Evolutionary conservation across 2,797 vertebrate genomes (phyloP), one percentile per base, ranked within the genome.

Genomic region (Zalophus californianus): DNA sequence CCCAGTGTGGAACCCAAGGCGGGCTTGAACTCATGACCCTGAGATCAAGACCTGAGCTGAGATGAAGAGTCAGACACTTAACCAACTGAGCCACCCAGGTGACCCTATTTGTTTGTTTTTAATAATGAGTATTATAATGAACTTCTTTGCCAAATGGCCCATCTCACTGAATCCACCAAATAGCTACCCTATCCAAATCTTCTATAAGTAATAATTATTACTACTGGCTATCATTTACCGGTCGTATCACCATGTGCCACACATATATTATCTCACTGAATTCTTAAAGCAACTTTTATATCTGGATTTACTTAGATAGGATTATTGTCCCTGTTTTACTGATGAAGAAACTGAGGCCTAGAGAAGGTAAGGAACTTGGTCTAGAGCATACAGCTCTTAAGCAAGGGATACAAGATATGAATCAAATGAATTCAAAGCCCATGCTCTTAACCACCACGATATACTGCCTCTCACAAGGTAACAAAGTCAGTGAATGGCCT

Each of bases 81-180:
- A 35, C n/a, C 2, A 8, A 68, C n/a, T 35, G 66, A 68, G 66
- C 66, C 32, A 35, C n/a, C 66, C 66, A 20, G 66, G 66, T 10
- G n/a, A 35, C n/a, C 16, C 8, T 70, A 44, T 75, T 73, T 79
- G 1, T 94, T 70, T 60, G 56, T 70, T 96, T 94, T 88, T 86
- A 94, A 93, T 78, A 89, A 56, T 15, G 68, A 86, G 7, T 50
- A 23, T n/a, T 48, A 85, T 35, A 92, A 82, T 56, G 15, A 50
- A 60, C 58, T 68, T 87, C 72, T 93, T 90, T 94, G 21, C 27
- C 87, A 91, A 84, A 97, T 83, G 48, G 23, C n/a, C 25, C 44
- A 77, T 78, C 38, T 96, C 50, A 86, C 86, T 89, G 73, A 80
- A 50, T 85, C 14, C 44, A 72, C 38, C n/a, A 85, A 92, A 56